Evolutionary conservation across 1,140 invertebrate species (phyloP).

Genomic region (Aphaenogaster ashmeadi): DNA sequence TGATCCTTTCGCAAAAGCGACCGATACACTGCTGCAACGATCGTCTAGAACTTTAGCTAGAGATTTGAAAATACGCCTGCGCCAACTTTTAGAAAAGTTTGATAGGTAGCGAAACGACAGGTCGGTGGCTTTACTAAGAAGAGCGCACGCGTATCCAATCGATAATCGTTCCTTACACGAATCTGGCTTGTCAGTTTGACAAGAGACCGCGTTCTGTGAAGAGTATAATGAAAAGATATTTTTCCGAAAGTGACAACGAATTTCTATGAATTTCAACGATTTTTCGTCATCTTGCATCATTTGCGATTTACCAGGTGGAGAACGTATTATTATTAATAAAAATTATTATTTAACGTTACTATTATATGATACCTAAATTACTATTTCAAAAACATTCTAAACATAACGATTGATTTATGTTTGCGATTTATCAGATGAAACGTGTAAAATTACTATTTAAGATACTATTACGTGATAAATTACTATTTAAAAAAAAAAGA

Average conservation of each 20-base stretch:
- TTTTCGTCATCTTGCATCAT: not conserved
- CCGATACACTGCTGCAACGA: not conserved
- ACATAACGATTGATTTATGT: too few species aligned
- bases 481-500: not conserved
- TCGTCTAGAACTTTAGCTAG: not conserved
- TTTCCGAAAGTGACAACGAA: not conserved
- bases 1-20: slow-evolving; percentile 26
- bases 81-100: not conserved
- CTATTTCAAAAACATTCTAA: not conserved
- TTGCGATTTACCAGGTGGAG: not conserved
- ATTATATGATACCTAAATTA: slow-evolving; percentile 8
- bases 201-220: not conserved
- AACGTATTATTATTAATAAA: not conserved
- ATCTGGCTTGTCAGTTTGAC: not conserved
- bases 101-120: not conserved
- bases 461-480: not conserved
- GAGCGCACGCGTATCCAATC: not conserved
- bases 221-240: not conserved
- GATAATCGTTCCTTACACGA: not conserved
- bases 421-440: not conserved
- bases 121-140: not conserved
- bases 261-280: not conserved
- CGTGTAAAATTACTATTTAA: not conserved
- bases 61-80: not conserved
- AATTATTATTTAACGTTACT: too few species aligned